These are phyloP conservation scores for Enteromius afrohamiltoni DNA, from an alignment of 2,797 vertebrate species.

Conservation along the genomic window DNA sequence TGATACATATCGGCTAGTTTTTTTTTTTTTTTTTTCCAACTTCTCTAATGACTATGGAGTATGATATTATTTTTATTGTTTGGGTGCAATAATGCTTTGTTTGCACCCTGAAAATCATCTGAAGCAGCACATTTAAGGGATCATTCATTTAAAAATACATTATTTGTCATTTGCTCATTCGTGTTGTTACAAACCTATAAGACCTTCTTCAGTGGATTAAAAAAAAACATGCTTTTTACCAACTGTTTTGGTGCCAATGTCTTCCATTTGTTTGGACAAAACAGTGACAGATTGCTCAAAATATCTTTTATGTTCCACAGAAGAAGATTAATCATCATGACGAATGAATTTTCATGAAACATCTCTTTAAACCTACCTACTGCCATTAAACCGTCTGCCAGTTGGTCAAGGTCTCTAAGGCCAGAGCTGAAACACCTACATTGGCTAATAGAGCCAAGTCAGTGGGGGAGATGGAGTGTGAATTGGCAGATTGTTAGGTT, in stretches of 20 bases:
- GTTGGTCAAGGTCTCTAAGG: neutral
- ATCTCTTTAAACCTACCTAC: neutral
- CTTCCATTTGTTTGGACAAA: neutral
- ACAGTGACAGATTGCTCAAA: neutral
- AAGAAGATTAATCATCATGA: neutral
- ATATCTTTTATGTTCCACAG: neutral
- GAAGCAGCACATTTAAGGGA: neutral
- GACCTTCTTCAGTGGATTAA: neutral
- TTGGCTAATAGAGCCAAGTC: neutral
- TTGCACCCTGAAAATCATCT: neutral
- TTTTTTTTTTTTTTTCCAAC: neutral
- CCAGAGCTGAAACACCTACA: conserved; percentile 1
- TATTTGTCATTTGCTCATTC: neutral
- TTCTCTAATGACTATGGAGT: neutral
- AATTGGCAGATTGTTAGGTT: conserved; percentile 15
- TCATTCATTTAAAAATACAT: neutral
- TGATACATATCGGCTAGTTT: neutral
- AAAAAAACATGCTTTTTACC: neutral
- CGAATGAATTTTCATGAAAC: neutral
- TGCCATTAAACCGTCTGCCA: neutral
- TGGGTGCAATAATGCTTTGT: neutral
- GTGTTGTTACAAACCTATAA: neutral
- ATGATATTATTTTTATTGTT: neutral
- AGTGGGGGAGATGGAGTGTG: neutral
- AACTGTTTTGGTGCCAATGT: neutral